Base-by-base conservation (phyloP, 2,113 vertebrate genomes). In the Carlito syrichta region DNA sequence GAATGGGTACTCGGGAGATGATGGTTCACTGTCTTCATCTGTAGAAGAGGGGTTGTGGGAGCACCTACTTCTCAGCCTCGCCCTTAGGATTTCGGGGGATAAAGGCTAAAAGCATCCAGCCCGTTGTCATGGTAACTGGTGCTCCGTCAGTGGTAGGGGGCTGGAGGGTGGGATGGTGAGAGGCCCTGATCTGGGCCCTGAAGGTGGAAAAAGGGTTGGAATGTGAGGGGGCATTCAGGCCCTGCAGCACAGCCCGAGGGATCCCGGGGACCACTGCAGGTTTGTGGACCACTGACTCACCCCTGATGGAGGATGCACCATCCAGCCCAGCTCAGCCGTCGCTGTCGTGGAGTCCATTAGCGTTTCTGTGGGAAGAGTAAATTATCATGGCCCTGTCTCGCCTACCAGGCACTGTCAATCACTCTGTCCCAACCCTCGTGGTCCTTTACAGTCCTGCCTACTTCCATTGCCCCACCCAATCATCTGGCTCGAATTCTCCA, bases 261-360 rank as follows among this genome's bases (percentile, higher is more conserved):
- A 27, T 38, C 38, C 48, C 30, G 52, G 56, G 79, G 87, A 38
- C 48, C 58, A 77, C 40, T 22, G 52, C 32, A 62, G 63, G 40
- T 35, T 69, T 73, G 62, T 54, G 93, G 95, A 40, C 23, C 40
- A 56, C 58, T 4, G 83, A 98, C 99, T 99, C 95, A 99, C 99
- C 99, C 99, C 99, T 9, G 99, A 99, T 0, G 99, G 98, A 91
- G 99, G 99, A 97, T 99, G 98, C 87, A 99, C 99, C 0, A 98
- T 99, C 99, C 99, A 99, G 94, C 99, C 99, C 90, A 99, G 99
- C 97, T 99, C 99, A 38, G 99, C 99, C 0, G 99, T 99, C 0
- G 99, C 99, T 0, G 99, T 99, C 1, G 99, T 99, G 63, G 99
- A 99, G 95, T 99, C 99, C 99, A 99, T 99, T 97, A 99, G 98